Evolutionary conservation across 2,888 invertebrate genomes (phyloP), one percentile per base, ranked within the genome.

Genomic region (Baccha elongata): DNA sequence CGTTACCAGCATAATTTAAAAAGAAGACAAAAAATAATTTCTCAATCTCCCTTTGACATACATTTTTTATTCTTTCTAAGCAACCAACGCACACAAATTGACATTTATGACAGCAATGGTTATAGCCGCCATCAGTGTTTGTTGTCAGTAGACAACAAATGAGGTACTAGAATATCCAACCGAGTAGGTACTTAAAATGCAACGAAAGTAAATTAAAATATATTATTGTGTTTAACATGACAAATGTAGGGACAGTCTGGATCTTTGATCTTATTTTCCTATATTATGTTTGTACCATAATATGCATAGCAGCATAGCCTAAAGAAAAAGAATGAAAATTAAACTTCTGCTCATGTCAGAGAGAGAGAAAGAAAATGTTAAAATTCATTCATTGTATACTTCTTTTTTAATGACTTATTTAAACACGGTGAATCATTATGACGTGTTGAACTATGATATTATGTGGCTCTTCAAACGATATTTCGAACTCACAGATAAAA

Each of bases 211-310:
- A 58, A 78, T 78, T 72, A 44, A 72, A 60, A 50, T 78, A 58
- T 50, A 78, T 67, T 78, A 65, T 60, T 60, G 23, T 72, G 72
- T 46, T 71, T 37, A 46, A 65, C 58, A 67, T 78, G 78, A 60
- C 78, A 72, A 50, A 65, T n/a, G n/a, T 58, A 46, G 35, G 23
- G 23, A 62, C 50, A 46, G 44, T 32, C 35, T 53, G 50, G 26
- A 32, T 50, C 29, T 50, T 23, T 71, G 55, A 52, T 60, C 78
- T 52, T 37, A 60, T 72, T 78, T 72, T 37, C 32, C n/a, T n/a
- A 35, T 11, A 48, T 32, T 58, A 44, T n/a, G 19, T 44, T 15
- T 65, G 42, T 42, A 55, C n/a, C n/a, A n/a, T n/a, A n/a, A n/a
- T n/a, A n/a, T n/a, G n/a, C n/a, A n/a, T n/a, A n/a, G n/a, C n/a